A percentile compares a stretch with the other conserved stretches of the same genome.
phyloP scores from a whole-genome alignment of 2,797 vertebrate genomes.

The Schizopygopsis malacanthus region DNA sequence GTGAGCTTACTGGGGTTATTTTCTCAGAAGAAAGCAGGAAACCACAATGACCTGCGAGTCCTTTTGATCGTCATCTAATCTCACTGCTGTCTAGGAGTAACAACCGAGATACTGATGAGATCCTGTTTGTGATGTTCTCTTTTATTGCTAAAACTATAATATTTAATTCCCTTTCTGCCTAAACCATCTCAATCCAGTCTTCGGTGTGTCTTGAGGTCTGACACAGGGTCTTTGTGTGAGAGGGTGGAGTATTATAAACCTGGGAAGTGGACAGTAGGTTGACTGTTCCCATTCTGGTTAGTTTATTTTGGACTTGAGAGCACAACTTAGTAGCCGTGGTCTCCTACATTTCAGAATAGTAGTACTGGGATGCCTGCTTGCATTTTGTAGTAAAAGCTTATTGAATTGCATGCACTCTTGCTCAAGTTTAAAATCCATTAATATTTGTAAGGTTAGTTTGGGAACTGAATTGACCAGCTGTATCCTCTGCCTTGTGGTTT shows the following conservation, averaged over 20 bases:
- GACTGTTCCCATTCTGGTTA: conserved; percentile 16
- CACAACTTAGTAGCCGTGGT: conserved; percentile 1
- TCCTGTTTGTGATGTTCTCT: neutral
- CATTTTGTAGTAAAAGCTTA: conserved; percentile 5
- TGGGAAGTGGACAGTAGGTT: conserved; percentile 15
- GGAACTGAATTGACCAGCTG: neutral
- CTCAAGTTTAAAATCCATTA: neutral
- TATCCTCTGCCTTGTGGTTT: neutral
- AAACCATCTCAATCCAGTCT: neutral
- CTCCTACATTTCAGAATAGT: conserved; percentile 2
- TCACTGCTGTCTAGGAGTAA: neutral
- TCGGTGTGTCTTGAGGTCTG: neutral
- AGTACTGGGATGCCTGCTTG: neutral
- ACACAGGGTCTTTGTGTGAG: conserved; percentile 16
- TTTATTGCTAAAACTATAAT: neutral
- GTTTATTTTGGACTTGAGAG: conserved; percentile 17
- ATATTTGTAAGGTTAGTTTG: neutral
- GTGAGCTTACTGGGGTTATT: neutral
- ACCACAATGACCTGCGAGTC: neutral
- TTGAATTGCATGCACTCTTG: neutral
- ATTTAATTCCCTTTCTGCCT: neutral
- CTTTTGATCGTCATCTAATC: neutral
- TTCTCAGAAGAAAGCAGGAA: conserved; percentile 22
- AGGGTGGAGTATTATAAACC: conserved; percentile 24
- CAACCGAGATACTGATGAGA: neutral